These are phyloP conservation scores for Hydrochoerus hydrochaeris DNA, from an alignment of 2,113 vertebrate species.

Conservation along the genomic window DNA sequence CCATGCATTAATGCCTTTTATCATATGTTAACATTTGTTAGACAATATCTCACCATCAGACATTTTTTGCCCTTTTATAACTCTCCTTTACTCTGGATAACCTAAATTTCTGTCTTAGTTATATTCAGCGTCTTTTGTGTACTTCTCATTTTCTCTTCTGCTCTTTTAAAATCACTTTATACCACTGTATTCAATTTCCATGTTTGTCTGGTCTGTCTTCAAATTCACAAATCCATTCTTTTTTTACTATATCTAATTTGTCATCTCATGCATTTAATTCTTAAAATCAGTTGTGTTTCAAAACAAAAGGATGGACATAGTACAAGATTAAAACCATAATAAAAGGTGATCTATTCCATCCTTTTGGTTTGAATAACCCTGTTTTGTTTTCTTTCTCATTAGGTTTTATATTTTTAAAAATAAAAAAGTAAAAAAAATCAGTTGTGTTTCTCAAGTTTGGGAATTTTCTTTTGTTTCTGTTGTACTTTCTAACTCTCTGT, in stretches of 20 bases:
- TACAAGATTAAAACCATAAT: no score
- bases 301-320: no score
- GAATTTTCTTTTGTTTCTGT: not conserved
- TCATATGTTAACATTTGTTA: not conserved
- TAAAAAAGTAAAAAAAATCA: not conserved
- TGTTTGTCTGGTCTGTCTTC: not conserved
- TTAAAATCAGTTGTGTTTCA: constrained; percentile 16
- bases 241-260: not conserved
- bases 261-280: not conserved
- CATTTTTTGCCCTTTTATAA: not conserved
- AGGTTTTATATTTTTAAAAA: no score
- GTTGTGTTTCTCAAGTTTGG: constrained; percentile 25
- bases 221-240: not conserved
- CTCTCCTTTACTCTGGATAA: not conserved
- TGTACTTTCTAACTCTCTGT: not conserved
- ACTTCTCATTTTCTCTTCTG: not conserved
- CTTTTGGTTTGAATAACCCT: no score
- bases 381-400: no score
- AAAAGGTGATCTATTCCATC: no score
- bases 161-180: not conserved
- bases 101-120: not conserved
- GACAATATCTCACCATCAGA: not conserved
- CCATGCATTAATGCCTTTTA: not conserved
- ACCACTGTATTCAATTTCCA: not conserved
- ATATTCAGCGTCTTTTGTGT: not conserved